Base-by-base conservation (phyloP, 2,113 vertebrate genomes). In the Protomyctophum bolini region DNA sequence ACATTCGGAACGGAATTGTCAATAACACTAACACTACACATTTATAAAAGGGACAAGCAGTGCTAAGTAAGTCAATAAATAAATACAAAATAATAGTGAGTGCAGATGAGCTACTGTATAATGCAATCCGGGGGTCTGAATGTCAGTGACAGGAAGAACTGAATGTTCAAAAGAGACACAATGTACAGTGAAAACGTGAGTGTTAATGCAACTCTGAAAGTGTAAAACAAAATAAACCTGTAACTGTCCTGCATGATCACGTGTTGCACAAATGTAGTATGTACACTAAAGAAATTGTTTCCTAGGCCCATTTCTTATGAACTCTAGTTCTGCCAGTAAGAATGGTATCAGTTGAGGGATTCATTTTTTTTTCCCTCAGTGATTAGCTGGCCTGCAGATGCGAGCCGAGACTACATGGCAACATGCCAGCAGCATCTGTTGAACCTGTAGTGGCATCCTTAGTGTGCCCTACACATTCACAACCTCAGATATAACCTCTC, bases 11-110 rank as follows among this genome's bases (percentile, higher is more conserved):
- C 21, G 21, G 21, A 21, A 21, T 88, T 77, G 88, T 93, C 92
- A 94, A 88, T 87, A 86, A 86, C 84, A 87, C 77, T 89, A 90
- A 92, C n/a, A n/a, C 4, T 92, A 76, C 71, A 87, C 90, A 91
- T 83, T 91, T 87, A 82, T 84, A 86, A 87, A 86, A 86, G 21
- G 84, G 83, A 72, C 65, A 68, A 65, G 81, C 83, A 77, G 79
- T 75, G 76, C 84, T 93, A 89, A 87, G 90, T 86, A 82, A 90
- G 86, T 94, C 92, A 93, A 94, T 93, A 94, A 92, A 91, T 92
- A 87, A 93, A 91, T 92, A 84, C 76, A 84, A 21, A 21, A 21
- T 21, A 85, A 73, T 87, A 84, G 87, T 41, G 48, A 81, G 85
- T 89, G 92, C 78, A 87, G 82, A 89, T 78, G 84, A 70, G 71